Base-by-base conservation (phyloP, 2,888 invertebrate species). In the Mythimna loreyi region DNA sequence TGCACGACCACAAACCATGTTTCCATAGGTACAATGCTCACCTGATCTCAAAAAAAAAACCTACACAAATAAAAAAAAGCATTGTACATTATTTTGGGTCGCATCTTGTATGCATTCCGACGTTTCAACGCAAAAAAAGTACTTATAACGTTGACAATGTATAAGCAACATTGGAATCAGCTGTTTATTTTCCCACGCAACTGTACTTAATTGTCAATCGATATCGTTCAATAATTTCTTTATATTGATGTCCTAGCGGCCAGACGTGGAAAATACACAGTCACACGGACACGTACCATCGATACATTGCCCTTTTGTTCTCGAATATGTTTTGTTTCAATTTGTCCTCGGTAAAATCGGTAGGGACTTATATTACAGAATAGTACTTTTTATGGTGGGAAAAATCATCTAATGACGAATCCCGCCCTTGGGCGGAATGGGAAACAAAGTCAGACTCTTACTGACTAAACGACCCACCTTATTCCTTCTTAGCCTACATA, bases 131-230 rank as follows among this genome's bases (percentile, higher is more conserved):
- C 16, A 49, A 71, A 61, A 75, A 63, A 71, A 21, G 0, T 33
- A 59, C 28, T 55, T 23, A 30, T 47, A 72, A 28, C 5, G n/a
- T 21, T 19, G 45, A 67, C 57, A 68, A 77, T 62, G 19, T 61
- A 52, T 23, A 55, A 61, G 19, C 64, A 53, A 52, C 57, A 50
- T 67, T 71, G 36, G 57, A 21, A 69, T 59, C 75, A 69, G 69
- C 69, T 79, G 73, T 62, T 76, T 59, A 76, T 58, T 67, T 78
- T 68, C 72, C 66, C 76, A 76, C 63, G 58, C 50, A 23, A 43
- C 19, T 47, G 56, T 33, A 47, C 30, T 21, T 64, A 60, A 69
- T 69, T 62, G 52, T 67, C 52, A 63, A 60, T 66, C 55, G 53
- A 63, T 78, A 70, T 78, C 40, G 52, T 73, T 62, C 21, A 53